phyloP scores from a whole-genome alignment of 2,888 invertebrate genomes.

The Seira sanloemensis region DNA sequence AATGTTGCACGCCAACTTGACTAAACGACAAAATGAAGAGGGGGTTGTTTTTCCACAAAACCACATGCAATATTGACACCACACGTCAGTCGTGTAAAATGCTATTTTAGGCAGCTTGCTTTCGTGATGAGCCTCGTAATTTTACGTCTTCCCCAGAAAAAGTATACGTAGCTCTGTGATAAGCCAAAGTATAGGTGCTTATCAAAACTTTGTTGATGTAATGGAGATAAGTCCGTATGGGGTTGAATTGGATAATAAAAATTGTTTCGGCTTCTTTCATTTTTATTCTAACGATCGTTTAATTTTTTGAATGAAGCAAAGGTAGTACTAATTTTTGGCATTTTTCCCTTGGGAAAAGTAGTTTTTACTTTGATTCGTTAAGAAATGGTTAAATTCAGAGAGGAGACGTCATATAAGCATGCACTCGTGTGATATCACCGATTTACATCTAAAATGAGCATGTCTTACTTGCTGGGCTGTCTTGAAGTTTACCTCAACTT shows the following conservation, averaged over 20 bases:
- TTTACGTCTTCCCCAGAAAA: no score
- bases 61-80: no score
- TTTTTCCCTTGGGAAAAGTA: slow-evolving; percentile 56
- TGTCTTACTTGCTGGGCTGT: no score
- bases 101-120: no score
- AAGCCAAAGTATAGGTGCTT: no score
- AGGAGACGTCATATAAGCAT: background rate
- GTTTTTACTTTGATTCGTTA: slow-evolving; percentile 60
- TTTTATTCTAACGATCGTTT: slow-evolving; percentile 41
- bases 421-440: background rate
- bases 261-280: background rate
- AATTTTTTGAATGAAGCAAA: slow-evolving; percentile 15
- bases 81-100: no score
- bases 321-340: slow-evolving; percentile 44
- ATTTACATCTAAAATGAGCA: background rate
- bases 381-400: slow-evolving; percentile 51
- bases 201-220: background rate
- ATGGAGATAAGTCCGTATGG: background rate
- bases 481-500: no score
- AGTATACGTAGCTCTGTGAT: no score
- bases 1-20: background rate
- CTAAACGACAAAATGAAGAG: no score
- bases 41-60: no score
- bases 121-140: no score
- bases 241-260: background rate